Evolutionary conservation across 2,888 invertebrate genomes (phyloP), one percentile per base, ranked within the genome.

Genomic region (Ennomos fuscantarius): DNA sequence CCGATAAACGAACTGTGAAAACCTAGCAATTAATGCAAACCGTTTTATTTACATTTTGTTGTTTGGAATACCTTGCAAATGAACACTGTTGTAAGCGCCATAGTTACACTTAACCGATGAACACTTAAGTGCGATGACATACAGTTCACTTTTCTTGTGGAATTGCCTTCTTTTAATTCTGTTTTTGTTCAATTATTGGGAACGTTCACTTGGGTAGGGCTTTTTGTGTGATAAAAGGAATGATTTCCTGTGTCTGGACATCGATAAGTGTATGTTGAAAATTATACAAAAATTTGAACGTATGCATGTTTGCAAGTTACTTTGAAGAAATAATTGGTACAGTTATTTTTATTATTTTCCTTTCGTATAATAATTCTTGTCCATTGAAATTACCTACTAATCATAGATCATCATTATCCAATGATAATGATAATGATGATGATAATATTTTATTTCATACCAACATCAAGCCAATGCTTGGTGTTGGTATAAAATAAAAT

Each of bases 11-110:
- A 79, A 82, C 86, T 80, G 81, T 82, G 76, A 85, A 87, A 86
- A 84, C 82, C 81, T 73, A 84, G 77, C 82, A 84, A 86, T 86
- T 87, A 88, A 84, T 83, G 81, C 81, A 83, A 78, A 74, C 79
- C 78, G 76, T 80, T 82, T 79, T 81, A 85, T 85, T 84, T 78
- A 81, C 84, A 86, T 85, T 82, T 83, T 74, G 78, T 76, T 78
- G 59, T 72, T 72, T 70, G 74, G 74, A 62, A 65, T 62, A 45
- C 44, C 49, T 42, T 40, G 40, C 54, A 34, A 44, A 32, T 34
- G 31, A 33, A 55, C 63, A 76, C 74, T 46, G 74, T 55, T 63
- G 35, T 70, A 77, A 72, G 36, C 46, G 56, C 12, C 49, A 3
- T 46, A 45, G 42, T 46, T 33, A 40, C 42, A 40, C 55, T n/a